phyloP scores from a whole-genome alignment of 2,113 vertebrate genomes.

The Sylvietta virens region DNA sequence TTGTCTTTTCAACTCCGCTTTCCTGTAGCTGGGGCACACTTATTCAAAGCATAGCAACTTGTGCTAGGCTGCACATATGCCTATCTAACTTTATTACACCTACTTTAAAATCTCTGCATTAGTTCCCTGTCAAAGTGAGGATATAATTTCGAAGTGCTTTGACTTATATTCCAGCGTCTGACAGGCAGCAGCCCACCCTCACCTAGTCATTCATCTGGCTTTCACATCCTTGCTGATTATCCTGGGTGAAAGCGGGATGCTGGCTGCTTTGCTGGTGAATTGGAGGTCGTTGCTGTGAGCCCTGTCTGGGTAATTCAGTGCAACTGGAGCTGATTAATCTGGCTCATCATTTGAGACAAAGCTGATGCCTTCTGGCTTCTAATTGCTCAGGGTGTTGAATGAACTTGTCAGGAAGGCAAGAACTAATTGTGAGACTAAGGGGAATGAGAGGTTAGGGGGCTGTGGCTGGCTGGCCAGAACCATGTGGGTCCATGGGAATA shows the following conservation, averaged over 20 bases:
- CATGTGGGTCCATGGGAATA: background rate
- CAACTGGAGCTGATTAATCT: slow-evolving; percentile 62
- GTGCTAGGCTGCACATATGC: background rate
- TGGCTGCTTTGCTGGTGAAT: background rate
- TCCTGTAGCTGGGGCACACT: background rate
- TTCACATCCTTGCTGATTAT: background rate
- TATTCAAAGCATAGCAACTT: background rate
- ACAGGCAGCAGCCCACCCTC: slow-evolving; percentile 42
- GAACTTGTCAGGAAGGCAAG: slow-evolving; percentile 40
- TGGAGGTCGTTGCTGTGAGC: background rate
- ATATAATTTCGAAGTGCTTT: slow-evolving; percentile 55
- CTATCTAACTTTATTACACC: slow-evolving; percentile 44
- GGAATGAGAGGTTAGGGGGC: background rate
- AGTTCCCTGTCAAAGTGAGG: slow-evolving; percentile 49
- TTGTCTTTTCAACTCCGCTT: slow-evolving; percentile 29
- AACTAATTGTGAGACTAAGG: slow-evolving; percentile 7
- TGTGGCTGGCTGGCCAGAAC: background rate
- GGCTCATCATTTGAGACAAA: slow-evolving; percentile 43
- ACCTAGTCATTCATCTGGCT: slow-evolving; percentile 33
- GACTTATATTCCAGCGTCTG: slow-evolving; percentile 32
- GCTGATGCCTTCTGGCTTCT: slow-evolving; percentile 23
- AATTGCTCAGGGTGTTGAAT: slow-evolving; percentile 30
- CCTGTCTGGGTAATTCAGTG: slow-evolving; percentile 2
- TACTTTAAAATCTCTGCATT: slow-evolving; percentile 38
- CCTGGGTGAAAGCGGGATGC: background rate